Evolutionary conservation across 53 echinoderm and acorn worm genomes (phyloP), one percentile per base, ranked within the genome.

Genomic region (Stichopus horrens): DNA sequence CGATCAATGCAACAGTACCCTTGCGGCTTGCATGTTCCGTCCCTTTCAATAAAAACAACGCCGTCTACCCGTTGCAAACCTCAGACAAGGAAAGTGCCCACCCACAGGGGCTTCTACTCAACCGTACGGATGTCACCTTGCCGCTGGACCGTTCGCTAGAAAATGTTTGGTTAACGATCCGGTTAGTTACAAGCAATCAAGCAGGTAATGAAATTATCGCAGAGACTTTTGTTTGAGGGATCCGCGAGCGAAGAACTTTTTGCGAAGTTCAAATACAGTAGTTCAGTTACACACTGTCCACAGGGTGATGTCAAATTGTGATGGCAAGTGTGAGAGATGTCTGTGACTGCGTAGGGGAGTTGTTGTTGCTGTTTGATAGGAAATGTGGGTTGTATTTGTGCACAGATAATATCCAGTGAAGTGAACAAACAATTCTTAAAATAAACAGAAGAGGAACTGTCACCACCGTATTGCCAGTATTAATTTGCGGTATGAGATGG

Each of bases 11-110:
- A n/a, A 58, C 81, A 57, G 7, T 81, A 81, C 55, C 58, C 58
- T 81, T 18, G 81, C 58, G 57, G 81, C 58, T 81, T 55, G 16
- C 22, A 55, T 81, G 55, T 81, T 81, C 58, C 56, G 57, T 81
- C 58, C 58, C 81, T 81, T 81, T 81, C 21, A 81, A 81, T 81
- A 81, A 81, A 81, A 81, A 56, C 19, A 81, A 81, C 81, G 57
- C 37, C 2, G n/a, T 20, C 58, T 58, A 4, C 57, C 57, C 18
- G 21, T 21, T 9, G 19, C 20, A 22, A 81, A 57, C 81, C 57
- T 56, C 58, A 5, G 22, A 56, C 20, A 2, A 37, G 21, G 58
- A 81, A 7, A 58, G 19, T 81, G 81, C 81, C 81, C 81, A 56
- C 81, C 81, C 81, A 81, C 81, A 81, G 81, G 81, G 81, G 81